Evolutionary conservation across 2,797 vertebrate genomes (phyloP).

Genomic region (Hylomyscus alleni): DNA sequence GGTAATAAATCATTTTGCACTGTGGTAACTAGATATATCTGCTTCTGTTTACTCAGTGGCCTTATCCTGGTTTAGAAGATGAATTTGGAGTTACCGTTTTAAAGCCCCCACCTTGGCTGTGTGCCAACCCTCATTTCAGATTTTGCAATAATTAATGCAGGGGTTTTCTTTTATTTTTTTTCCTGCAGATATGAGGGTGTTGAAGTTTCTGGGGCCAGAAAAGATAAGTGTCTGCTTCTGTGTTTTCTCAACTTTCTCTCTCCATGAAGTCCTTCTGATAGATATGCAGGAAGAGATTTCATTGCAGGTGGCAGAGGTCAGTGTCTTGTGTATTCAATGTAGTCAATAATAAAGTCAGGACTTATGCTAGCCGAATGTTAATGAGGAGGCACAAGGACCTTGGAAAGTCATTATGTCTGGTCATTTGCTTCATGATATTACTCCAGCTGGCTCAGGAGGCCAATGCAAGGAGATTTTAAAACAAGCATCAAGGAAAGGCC

Average conservation of each 20-base stretch:
- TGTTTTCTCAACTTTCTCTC: slow-evolving; percentile 90
- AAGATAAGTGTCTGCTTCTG: slow-evolving; percentile 90
- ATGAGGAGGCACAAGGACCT: slow-evolving; percentile 98
- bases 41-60: slow-evolving; percentile 56
- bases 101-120: slow-evolving; percentile 56
- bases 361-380: slow-evolving; percentile 98
- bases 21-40: background rate
- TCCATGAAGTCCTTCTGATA: slow-evolving; percentile 96
- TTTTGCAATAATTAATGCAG: slow-evolving; percentile 71
- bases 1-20: slow-evolving; percentile 66
- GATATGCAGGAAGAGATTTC: slow-evolving; percentile 98
- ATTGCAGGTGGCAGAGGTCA: slow-evolving; percentile 98
- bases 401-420: slow-evolving; percentile 98
- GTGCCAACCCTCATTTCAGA: slow-evolving; percentile 9
- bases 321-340: slow-evolving; percentile 99
- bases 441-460: slow-evolving; percentile 90
- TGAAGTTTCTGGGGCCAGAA: slow-evolving; percentile 91
- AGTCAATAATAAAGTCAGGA: slow-evolving; percentile 99
- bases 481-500: slow-evolving; percentile 81
- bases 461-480: slow-evolving; percentile 86
- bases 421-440: slow-evolving; percentile 91
- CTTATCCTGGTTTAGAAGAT: slow-evolving; percentile 62
- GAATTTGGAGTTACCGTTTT: slow-evolving; percentile 39
- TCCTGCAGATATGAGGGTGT: slow-evolving; percentile 74
- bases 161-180: background rate